Base-by-base conservation (phyloP, 37 sponge, comb jelly and placozoan species). In the Chondrilla cf. caribensis region DNA sequence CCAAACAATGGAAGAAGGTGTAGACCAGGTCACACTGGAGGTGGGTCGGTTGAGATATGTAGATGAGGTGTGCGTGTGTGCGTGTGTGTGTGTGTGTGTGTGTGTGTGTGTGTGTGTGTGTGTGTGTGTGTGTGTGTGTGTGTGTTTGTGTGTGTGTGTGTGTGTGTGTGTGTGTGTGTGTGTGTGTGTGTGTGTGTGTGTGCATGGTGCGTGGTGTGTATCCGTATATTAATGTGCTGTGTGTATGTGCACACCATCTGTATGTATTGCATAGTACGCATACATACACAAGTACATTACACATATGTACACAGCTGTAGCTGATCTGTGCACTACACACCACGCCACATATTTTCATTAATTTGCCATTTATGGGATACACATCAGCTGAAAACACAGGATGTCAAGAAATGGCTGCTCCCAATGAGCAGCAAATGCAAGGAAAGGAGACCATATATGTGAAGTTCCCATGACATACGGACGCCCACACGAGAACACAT, bases 1-100 rank as follows among this genome's bases (percentile, higher is more conserved):
- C 59, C 57, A 87, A 57, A 33, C 93, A 87, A 25, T 95, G 96
- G 18, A 95, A 79, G 78, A 95, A 95, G 2, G 96, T 92, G 62
- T 92, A 95, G 36, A 95, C 51, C 0, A 90, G 40, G 44, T 95
- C 93, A 21, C 86, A 92, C 77, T 90, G 84, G 0, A 24, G 24
- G 22, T 47, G 3, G 14, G 54, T 24, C 4, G 79, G 57, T 55
- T 36, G 79, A 11, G 47, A 11, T 7, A 58, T n/a, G 15, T 4
- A 60, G 33, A 33, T 28, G 35, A 28, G 68, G 33, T 6, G 9
- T 19, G 22, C 5, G 64, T 19, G 22, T 60, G 64, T 60, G 19
- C 5, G 64, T 60, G 64, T 60, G 64, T 60, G 64, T 60, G 35
- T 29, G 35, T 67, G 68, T 67, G 68, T 29, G 64, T 60, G 64